phyloP scores from a whole-genome alignment of 2,113 vertebrate genomes.

The Campylorhamphus procurvoides region DNA sequence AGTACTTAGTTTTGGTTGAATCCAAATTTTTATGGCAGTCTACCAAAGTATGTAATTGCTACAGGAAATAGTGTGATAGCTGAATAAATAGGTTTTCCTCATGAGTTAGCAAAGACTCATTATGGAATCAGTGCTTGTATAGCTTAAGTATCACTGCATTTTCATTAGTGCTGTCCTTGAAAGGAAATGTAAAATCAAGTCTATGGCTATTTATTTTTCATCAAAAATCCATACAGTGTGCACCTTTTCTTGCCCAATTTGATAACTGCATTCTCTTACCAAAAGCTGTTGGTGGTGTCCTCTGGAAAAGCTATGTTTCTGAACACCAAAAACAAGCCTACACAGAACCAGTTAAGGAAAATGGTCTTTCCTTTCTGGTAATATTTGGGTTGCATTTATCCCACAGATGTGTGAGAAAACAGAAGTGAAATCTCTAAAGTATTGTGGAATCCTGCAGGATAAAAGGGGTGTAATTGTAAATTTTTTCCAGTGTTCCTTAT shows the following conservation, averaged over 20 bases:
- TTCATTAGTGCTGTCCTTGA: neutral
- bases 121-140: conserved; percentile 16
- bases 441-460: neutral
- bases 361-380: neutral
- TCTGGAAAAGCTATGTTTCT: neutral
- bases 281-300: neutral
- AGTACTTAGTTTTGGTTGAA: conserved; percentile 2
- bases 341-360: neutral
- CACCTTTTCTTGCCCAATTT: neutral
- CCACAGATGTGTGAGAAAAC: neutral
- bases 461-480: neutral
- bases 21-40: conserved; percentile 5
- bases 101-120: conserved; percentile 11
- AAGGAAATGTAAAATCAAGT: conserved; percentile 13
- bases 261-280: neutral
- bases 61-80: neutral
- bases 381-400: neutral
- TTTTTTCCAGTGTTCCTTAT: neutral
- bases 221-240: neutral
- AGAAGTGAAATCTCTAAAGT: neutral
- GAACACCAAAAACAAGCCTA: neutral
- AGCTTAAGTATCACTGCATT: neutral
- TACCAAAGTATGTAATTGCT: conserved; percentile 23
- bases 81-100: conserved; percentile 8
- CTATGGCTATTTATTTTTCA: neutral